A percentile compares a stretch with the other conserved stretches of the same genome.
phyloP scores from a whole-genome alignment of 2,113 vertebrate genomes.

The Turdus rufiventris region DNA sequence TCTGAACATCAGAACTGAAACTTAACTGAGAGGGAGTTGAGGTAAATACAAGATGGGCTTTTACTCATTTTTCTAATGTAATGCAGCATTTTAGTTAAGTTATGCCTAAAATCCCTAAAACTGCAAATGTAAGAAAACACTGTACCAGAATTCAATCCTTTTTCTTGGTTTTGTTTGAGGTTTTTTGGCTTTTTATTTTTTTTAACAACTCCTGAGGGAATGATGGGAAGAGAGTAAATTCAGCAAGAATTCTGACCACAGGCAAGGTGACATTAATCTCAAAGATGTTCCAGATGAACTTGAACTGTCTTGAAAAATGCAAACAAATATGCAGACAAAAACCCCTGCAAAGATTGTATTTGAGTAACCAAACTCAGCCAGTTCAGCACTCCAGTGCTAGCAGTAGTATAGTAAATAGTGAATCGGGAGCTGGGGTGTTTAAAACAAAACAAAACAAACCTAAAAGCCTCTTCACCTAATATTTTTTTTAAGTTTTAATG shows the following conservation, averaged over 20 bases:
- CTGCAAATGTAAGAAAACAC: neutral
- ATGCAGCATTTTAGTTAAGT: neutral
- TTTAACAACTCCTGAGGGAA: neutral
- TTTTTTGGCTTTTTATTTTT: neutral
- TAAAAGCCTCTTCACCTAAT: neutral
- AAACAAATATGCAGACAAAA: neutral
- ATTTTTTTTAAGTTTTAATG: neutral
- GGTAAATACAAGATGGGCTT: neutral
- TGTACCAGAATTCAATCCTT: neutral
- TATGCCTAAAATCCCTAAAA: neutral
- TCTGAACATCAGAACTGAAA: neutral
- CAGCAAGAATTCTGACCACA: neutral
- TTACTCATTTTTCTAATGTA: neutral
- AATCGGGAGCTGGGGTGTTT: neutral
- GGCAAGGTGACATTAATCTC: slow-evolving; percentile 12
- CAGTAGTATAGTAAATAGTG: neutral
- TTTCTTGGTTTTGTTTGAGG: neutral
- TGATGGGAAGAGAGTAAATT: neutral
- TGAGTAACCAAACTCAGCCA: neutral
- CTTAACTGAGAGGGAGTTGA: neutral
- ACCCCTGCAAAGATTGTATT: neutral
- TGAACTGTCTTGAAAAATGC: slow-evolving; percentile 15
- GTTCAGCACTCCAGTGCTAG: neutral
- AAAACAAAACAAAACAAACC: neutral
- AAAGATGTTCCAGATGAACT: neutral